These are phyloP conservation scores for Ariolimax columbianus DNA, from an alignment of 2,888 invertebrate genomes.

Conservation along the genomic window DNA sequence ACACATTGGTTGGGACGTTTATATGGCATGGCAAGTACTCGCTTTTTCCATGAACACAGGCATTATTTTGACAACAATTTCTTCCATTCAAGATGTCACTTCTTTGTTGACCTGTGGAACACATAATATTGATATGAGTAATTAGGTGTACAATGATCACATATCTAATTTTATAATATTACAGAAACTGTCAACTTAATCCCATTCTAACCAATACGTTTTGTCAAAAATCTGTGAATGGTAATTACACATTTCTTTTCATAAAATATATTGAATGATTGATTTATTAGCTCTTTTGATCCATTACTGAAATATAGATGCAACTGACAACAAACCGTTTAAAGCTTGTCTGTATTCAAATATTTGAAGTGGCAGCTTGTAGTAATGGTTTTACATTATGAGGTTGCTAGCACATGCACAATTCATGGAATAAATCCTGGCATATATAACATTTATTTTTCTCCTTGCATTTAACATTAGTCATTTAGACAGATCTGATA, in stretches of 20 bases:
- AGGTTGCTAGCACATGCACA: too few relatives aligned
- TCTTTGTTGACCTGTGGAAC: not conserved
- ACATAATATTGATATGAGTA: not conserved
- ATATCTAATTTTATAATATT: not conserved
- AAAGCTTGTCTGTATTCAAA: too few relatives aligned
- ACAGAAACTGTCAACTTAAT: not conserved
- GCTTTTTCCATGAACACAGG: not conserved
- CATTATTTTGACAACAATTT: not conserved
- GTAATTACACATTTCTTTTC: not conserved
- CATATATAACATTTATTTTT: too few relatives aligned
- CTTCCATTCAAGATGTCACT: not conserved
- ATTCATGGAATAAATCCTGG: too few relatives aligned
- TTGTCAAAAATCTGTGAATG: not conserved
- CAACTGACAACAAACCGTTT: too few relatives aligned
- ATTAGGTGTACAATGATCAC: not conserved
- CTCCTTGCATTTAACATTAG: too few relatives aligned
- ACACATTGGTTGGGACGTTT: conserved; percentile 6
- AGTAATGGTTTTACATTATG: too few relatives aligned
- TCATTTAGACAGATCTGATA: too few relatives aligned
- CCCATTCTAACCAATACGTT: not conserved
- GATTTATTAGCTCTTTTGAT: too few relatives aligned
- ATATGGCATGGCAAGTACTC: not conserved
- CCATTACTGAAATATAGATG: too few relatives aligned
- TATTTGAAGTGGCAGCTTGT: too few relatives aligned
- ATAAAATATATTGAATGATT: not conserved